phyloP scores from a whole-genome alignment of 2,888 invertebrate genomes.

The Apotomis turbidana region DNA sequence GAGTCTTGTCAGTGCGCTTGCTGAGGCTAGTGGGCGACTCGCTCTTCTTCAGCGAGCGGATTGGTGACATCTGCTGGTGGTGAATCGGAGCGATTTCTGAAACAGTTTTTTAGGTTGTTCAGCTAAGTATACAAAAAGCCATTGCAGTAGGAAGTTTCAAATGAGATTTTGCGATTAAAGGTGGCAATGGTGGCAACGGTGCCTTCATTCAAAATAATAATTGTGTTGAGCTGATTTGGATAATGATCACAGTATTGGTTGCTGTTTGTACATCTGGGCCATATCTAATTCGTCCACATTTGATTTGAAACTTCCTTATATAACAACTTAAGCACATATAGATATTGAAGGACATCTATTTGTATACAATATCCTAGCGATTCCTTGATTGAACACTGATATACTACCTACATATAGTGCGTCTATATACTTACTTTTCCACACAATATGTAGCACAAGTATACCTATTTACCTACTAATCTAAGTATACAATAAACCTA shows the following conservation, averaged over 20 bases:
- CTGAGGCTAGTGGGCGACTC: slow-evolving; percentile 78
- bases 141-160: slow-evolving; percentile 50
- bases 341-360: slow-evolving; percentile 36
- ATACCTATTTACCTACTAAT: slow-evolving; percentile 3
- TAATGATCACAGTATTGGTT: too few relatives aligned
- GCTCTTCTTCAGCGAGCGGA: slow-evolving; percentile 79
- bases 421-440: slow-evolving; percentile 30
- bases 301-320: slow-evolving; percentile 56
- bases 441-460: slow-evolving; percentile 5
- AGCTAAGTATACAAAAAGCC: slow-evolving; percentile 20
- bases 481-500: slow-evolving; percentile 16
- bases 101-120: slow-evolving; percentile 55
- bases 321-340: slow-evolving; percentile 57
- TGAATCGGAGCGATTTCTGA: slow-evolving; percentile 81
- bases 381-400: slow-evolving; percentile 13
- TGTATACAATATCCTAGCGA: slow-evolving; percentile 25
- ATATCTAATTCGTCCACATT: slow-evolving; percentile 7
- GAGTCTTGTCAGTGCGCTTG: slow-evolving; percentile 80
- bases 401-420: slow-evolving; percentile 28
- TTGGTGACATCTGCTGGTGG: slow-evolving; percentile 82
- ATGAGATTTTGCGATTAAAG: slow-evolving; percentile 29
- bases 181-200: too few relatives aligned
- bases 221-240: too few relatives aligned
- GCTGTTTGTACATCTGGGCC: too few relatives aligned
- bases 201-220: too few relatives aligned